Evolutionary conservation across 2,113 vertebrate species (phyloP), one percentile per base, ranked within the genome.

Genomic region (Xyliphius kryptos): DNA sequence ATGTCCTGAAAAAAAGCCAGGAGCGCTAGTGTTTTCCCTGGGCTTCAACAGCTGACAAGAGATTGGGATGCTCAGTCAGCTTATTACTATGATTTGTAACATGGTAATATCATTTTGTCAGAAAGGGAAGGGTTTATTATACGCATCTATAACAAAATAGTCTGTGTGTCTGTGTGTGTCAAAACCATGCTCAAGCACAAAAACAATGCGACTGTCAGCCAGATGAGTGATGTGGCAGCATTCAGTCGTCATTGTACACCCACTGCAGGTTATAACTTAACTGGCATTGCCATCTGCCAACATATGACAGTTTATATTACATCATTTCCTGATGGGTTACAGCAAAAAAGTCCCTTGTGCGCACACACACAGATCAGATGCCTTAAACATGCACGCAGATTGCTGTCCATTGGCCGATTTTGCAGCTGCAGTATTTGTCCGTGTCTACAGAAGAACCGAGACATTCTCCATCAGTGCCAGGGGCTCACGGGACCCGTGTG

Each of bases 291-390:
- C 12, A 9, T 51, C 55, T 57, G n/a, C 37, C 55, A 50, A 21
- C n/a, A 43, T 22, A 19, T 61, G 43, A 48, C 56, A 57, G 58
- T 46, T 67, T 54, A 40, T 17, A 21, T 22, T 17, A 38, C 54
- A 58, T 63, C 17, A 69, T 63, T 22, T 58, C 46, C 56, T 80
- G 74, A 79, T 70, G 73, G 78, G 68, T 68, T 54, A 77, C 71
- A 71, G 72, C 32, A n/a, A 20, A 46, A 41, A 58, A 16, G 13
- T 69, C 68, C 71, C 56, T n/a, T 8, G 3, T 54, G 53, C 19
- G 21, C 2, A 16, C 40, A 21, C n/a, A n/a, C n/a, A n/a, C n/a
- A n/a, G n/a, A n/a, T n/a, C 19, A 41, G 37, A 49, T 44, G 44
- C 54, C 71, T 67, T 56, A 68, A 79, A 50, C 72, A 71, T 69